These are phyloP conservation scores for Centropyge bicolor DNA, from an alignment of 2,797 vertebrate species.

Conservation along the genomic window DNA sequence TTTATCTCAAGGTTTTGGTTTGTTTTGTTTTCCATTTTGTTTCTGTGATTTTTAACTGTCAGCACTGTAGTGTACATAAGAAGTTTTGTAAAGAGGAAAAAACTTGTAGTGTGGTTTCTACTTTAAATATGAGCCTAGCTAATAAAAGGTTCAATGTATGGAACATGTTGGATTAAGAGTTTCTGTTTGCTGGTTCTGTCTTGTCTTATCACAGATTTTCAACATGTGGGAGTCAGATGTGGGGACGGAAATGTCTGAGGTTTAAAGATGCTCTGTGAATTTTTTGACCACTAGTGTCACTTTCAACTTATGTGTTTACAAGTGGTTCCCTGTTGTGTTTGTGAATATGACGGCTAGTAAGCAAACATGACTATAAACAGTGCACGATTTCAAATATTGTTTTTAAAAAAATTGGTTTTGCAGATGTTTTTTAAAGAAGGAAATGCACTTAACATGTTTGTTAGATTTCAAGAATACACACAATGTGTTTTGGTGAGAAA, in stretches of 20 bases:
- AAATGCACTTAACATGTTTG: background rate
- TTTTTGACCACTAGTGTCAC: background rate
- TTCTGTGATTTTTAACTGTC: conserved; percentile 90
- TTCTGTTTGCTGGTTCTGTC: conserved; percentile 1
- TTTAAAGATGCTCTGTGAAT: background rate
- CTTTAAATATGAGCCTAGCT: conserved; percentile 94
- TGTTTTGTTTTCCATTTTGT: conserved; percentile 61
- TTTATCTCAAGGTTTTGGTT: conserved; percentile 89
- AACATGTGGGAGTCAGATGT: too few relatives aligned
- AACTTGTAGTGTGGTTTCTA: conserved; percentile 98
- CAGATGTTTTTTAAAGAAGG: background rate
- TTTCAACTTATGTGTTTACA: background rate
- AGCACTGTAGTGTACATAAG: conserved; percentile 99
- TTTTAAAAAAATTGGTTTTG: too few relatives aligned
- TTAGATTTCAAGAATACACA: background rate
- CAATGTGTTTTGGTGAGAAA: background rate
- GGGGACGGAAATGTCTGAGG: background rate
- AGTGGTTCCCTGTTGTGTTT: too few relatives aligned
- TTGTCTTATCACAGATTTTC: background rate
- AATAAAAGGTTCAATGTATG: conserved; percentile 94
- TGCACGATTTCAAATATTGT: background rate
- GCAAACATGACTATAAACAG: background rate
- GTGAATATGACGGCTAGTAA: background rate
- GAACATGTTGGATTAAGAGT: background rate
- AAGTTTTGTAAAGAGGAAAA: conserved; percentile 87